Conservation (phyloP, 2,113 vertebrate genomes). For the Ageneiosus marmoratus region DNA sequence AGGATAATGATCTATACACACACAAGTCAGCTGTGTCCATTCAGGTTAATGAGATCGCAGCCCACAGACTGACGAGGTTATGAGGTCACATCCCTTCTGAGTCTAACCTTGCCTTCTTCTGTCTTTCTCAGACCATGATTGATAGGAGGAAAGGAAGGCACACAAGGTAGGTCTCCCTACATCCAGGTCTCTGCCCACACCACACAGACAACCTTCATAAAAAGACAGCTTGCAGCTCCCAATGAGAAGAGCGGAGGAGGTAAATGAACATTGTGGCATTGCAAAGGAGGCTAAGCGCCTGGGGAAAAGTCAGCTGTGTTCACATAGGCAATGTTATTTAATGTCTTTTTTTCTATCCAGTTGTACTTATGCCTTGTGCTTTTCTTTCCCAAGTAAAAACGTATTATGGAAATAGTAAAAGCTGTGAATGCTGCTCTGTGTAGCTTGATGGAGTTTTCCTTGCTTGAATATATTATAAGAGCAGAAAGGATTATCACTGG, state of each 20-base stretch:
- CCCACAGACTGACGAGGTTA: conserved; percentile 20
- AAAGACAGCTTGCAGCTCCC: conserved; percentile 54
- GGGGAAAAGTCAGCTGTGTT: conserved; percentile 43
- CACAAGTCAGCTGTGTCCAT: conserved; percentile 40
- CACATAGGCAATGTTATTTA: conserved; percentile 47
- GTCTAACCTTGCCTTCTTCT: conserved; percentile 23
- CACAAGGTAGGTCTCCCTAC: conserved; percentile 24
- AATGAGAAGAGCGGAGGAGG: conserved; percentile 37
- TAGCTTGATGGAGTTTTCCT: neutral
- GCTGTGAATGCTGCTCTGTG: neutral
- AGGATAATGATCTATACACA: conserved; percentile 51
- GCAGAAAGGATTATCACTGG: conserved; percentile 3
- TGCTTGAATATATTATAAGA: neutral
- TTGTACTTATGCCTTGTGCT: conserved; percentile 56
- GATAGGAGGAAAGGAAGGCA: conserved; percentile 27
- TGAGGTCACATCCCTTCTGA: conserved; percentile 39
- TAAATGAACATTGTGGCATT: conserved; percentile 59
- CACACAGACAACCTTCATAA: conserved; percentile 39
- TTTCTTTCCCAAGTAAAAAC: conserved; percentile 29
- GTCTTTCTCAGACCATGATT: conserved; percentile 40
- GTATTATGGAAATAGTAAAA: conserved; percentile 32
- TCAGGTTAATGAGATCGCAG: conserved; percentile 61
- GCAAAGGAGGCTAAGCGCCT: conserved; percentile 48
- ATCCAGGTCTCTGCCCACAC: conserved; percentile 2
- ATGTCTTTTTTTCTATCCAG: conserved; percentile 49